A percentile compares a stretch with the other conserved stretches of the same genome.
These are phyloP conservation scores for Coptotermes formosanus DNA, from an alignment of 1,140 invertebrate species.

Conservation along the genomic window DNA sequence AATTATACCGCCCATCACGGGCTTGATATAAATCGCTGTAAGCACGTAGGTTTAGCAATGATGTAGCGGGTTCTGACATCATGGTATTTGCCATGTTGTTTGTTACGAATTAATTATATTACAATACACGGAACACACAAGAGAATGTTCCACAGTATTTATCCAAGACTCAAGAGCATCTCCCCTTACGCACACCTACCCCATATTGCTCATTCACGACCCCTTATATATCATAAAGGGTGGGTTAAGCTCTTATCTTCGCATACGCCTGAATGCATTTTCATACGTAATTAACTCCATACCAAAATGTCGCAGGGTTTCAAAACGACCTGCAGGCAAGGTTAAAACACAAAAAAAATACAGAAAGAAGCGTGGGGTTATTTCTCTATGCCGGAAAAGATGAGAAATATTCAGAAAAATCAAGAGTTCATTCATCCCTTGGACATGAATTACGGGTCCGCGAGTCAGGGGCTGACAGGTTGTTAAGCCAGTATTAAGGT, in stretches of 20 bases:
- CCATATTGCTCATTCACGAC: neutral
- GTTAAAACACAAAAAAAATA: neutral
- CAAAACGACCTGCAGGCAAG: neutral
- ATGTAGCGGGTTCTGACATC: neutral
- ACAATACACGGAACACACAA: neutral
- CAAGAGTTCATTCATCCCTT: neutral
- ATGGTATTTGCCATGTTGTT: neutral
- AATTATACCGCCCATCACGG: too few species aligned
- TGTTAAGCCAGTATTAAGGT: too few species aligned
- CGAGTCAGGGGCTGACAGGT: too few species aligned
- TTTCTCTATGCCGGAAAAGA: neutral
- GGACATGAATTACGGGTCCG: too few species aligned
- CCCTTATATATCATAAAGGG: conserved; percentile 14
- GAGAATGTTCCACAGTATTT: neutral
- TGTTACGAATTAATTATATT: neutral
- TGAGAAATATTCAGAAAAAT: conserved; percentile 15
- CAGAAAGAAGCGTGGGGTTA: neutral
- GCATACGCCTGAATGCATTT: neutral
- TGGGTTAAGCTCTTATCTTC: neutral
- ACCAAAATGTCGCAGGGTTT: neutral
- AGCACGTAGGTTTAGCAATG: neutral
- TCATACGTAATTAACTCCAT: conserved; percentile 3
- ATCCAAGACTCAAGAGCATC: neutral
- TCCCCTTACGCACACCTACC: neutral
- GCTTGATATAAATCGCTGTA: too few species aligned